These are phyloP conservation scores for Corythoichthys haematopterus DNA, from an alignment of 2,113 vertebrate genomes.

Conservation along the genomic window DNA sequence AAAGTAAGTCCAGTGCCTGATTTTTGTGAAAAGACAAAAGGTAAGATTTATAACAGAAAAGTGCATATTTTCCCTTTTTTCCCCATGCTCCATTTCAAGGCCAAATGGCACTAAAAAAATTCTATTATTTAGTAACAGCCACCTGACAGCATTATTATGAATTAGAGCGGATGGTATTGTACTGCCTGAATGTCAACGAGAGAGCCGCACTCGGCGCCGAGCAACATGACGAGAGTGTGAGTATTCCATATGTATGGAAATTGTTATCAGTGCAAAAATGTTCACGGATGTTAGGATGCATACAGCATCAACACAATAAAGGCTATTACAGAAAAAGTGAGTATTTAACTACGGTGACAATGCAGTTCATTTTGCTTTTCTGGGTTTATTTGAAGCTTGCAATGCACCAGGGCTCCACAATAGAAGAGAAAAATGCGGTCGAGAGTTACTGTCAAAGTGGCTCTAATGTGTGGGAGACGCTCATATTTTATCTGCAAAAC, in stretches of 20 bases:
- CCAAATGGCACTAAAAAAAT: slow-evolving; percentile 5
- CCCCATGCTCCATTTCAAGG: slow-evolving; percentile 17
- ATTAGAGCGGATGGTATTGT: slow-evolving; percentile 18
- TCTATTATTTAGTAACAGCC: slow-evolving; percentile 14
- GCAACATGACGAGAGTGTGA: slow-evolving; percentile 5
- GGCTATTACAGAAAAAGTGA: slow-evolving; percentile 36
- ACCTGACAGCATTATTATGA: slow-evolving; percentile 16
- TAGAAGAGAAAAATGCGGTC: slow-evolving; percentile 63
- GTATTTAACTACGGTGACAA: slow-evolving; percentile 39
- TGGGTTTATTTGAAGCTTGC: slow-evolving; percentile 45
- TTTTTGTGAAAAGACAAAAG: slow-evolving; percentile 16
- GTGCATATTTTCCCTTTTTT: slow-evolving; percentile 10
- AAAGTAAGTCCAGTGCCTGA: slow-evolving; percentile 28
- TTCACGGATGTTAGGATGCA: slow-evolving; percentile 20
- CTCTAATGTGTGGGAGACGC: slow-evolving; percentile 65
- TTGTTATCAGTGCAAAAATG: slow-evolving; percentile 11
- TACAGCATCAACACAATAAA: slow-evolving; percentile 14
- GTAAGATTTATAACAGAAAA: slow-evolving; percentile 25
- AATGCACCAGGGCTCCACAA: slow-evolving; percentile 53
- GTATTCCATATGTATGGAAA: slow-evolving; percentile 17
- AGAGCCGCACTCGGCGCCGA: slow-evolving; percentile 10
- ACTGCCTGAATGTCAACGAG: slow-evolving; percentile 13
- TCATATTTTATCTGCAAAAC: slow-evolving; percentile 73
- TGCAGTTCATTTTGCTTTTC: slow-evolving; percentile 40
- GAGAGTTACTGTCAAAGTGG: slow-evolving; percentile 63